phyloP scores from a whole-genome alignment of 2,797 vertebrate species.

The Oryzias sinensis region DNA sequence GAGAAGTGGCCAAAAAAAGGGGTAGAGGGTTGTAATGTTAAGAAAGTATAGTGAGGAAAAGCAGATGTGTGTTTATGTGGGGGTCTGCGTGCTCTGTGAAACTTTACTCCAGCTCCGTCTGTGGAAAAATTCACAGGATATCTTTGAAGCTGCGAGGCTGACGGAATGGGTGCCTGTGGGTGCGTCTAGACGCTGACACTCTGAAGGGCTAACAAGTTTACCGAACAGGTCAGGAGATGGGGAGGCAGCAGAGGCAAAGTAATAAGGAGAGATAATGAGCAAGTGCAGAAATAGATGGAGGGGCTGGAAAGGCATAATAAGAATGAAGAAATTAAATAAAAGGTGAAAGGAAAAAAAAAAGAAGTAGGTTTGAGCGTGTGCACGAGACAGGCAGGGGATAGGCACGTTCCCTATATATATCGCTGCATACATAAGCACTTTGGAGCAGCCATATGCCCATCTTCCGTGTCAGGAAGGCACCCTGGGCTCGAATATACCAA shows the following conservation, averaged over 20 bases:
- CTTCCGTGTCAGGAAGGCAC: constrained; percentile 31
- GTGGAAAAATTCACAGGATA: constrained; percentile 39
- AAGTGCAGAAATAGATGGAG: constrained; percentile 31
- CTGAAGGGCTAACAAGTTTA: constrained; percentile 52
- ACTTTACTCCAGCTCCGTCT: constrained; percentile 30
- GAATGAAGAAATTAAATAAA: constrained; percentile 39
- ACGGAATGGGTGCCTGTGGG: constrained; percentile 35
- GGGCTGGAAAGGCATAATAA: constrained; percentile 28
- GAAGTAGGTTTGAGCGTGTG: constrained; percentile 1
- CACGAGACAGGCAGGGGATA: constrained; percentile 2
- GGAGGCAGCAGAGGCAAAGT: constrained; percentile 31
- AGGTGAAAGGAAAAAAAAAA: constrained; percentile 1
- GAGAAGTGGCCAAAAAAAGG: constrained; percentile 28
- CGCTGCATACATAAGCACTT: constrained; percentile 62
- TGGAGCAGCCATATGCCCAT: constrained; percentile 28
- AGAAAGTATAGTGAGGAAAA: constrained; percentile 13
- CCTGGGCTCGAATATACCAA: constrained; percentile 19
- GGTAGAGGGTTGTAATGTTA: constrained; percentile 17
- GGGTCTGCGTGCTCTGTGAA: constrained; percentile 29
- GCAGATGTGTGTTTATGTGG: constrained; percentile 9
- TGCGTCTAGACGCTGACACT: constrained; percentile 47
- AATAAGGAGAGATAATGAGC: constrained; percentile 53
- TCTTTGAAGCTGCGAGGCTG: constrained; percentile 52
- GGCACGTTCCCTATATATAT: constrained; percentile 51
- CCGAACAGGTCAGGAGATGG: constrained; percentile 54